phyloP scores from a whole-genome alignment of 2,797 vertebrate species.

The Buphagus erythrorhynchus region DNA sequence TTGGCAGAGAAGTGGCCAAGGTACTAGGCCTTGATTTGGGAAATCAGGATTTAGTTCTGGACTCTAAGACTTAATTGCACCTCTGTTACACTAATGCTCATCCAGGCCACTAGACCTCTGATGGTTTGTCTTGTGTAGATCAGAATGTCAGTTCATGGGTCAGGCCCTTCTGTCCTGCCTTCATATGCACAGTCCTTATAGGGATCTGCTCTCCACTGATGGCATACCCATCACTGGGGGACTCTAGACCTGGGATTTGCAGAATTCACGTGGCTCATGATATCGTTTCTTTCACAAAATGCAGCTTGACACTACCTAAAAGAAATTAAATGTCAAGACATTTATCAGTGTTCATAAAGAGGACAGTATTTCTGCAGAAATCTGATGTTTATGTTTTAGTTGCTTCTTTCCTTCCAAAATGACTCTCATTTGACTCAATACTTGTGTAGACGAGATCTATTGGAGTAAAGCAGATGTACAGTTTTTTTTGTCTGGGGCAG shows the following conservation, averaged over 20 bases:
- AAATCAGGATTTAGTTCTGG: background rate
- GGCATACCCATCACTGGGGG: accelerated
- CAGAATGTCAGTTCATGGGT: background rate
- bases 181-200: accelerated
- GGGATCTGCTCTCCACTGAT: background rate
- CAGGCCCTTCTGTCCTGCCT: background rate
- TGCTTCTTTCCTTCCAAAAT: background rate
- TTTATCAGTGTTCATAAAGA: background rate
- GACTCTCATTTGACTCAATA: background rate
- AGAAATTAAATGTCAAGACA: background rate
- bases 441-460: background rate
- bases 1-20: background rate
- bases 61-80: background rate
- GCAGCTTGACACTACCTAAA: background rate
- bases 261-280: background rate
- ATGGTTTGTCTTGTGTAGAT: background rate
- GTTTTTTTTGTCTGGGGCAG: background rate
- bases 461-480: background rate
- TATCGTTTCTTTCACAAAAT: background rate
- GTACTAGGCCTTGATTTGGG: background rate
- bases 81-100: background rate
- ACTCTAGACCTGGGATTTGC: background rate
- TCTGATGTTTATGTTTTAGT: background rate
- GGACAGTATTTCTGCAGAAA: background rate
- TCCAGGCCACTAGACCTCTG: background rate